Base-by-base conservation (phyloP, 2,797 vertebrate species). In the Chloroceryle amazona region DNA sequence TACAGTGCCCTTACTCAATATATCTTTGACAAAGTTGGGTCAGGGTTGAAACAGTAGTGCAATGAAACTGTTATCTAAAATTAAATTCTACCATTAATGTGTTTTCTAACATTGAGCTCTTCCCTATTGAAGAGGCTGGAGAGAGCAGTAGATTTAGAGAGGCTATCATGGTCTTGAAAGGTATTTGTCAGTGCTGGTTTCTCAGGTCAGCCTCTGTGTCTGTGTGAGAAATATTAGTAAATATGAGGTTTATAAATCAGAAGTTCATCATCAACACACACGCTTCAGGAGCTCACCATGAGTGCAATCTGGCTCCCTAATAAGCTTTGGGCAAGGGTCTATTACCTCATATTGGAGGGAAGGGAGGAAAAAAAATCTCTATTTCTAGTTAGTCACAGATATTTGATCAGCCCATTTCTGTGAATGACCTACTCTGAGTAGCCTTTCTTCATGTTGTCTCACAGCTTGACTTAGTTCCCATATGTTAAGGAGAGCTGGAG, bases 291-390 rank as follows among this genome's bases (percentile, higher is more conserved):
- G 37, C 55, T 42, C 91, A 52, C 54, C 31, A 10, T 41, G 75
- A 65, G 65, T 54, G 20, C 4, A 1, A 67, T 31, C 55, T 22
- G 55, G 49, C 28, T 78, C 66, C 52, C n/a, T 66, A 29, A 74
- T 29, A 51, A 49, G 68, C 79, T 67, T 26, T 67, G 49, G 61
- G 51, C 46, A 41, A 5, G 26, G 54, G 47, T 37, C 72, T 70
- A 41, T 73, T 55, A 61, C 46, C 57, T 82, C 26, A 61, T 81
- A 54, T 66, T 46, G 49, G 71, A 78, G 25, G n/a, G 46, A 37
- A 91, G 84, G 75, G 81, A 93, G 72, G 55, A 85, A 91, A 73
- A 73, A 91, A 73, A 79, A 88, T 82, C 85, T 81, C 41, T 26
- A 28, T 82, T 82, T 66, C 72, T 41, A 70, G 46, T 93, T 66